A percentile compares a stretch with the other conserved stretches of the same genome.
phyloP scores from a whole-genome alignment of 2,797 vertebrate genomes.

The Pipistrellus pipistrellus region DNA sequence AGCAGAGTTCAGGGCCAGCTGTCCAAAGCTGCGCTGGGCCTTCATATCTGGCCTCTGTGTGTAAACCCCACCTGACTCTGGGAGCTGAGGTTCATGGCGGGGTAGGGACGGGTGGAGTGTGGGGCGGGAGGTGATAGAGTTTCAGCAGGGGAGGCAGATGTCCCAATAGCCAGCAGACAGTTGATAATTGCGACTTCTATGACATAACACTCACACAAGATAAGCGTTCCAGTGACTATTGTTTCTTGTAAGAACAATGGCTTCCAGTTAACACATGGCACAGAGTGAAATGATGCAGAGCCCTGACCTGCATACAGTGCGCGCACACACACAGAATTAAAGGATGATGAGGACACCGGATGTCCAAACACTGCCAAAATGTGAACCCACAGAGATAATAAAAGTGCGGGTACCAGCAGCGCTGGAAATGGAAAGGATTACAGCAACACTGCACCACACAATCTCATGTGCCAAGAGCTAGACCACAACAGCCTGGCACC shows the following conservation, averaged over 20 bases:
- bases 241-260: slow-evolving; percentile 73
- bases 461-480: background rate
- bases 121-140: background rate
- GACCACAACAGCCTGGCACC: background rate
- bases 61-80: background rate
- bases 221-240: slow-evolving; percentile 65
- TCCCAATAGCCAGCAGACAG: slow-evolving; percentile 22
- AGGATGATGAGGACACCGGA: slow-evolving; percentile 75
- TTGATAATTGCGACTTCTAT: slow-evolving; percentile 57
- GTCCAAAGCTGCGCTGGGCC: background rate
- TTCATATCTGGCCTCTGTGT: too few relatives aligned
- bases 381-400: slow-evolving; percentile 73
- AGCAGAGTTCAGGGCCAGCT: background rate
- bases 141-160: background rate
- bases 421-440: slow-evolving; percentile 53
- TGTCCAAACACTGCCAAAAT: slow-evolving; percentile 73
- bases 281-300: slow-evolving; percentile 39
- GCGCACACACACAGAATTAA: slow-evolving; percentile 60
- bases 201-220: slow-evolving; percentile 51
- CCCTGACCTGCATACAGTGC: slow-evolving; percentile 65
- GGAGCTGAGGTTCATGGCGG: background rate
- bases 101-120: rapidly evolving
- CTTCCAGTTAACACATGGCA: slow-evolving; percentile 62
- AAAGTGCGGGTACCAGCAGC: slow-evolving; percentile 53
- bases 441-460: background rate